These are phyloP conservation scores for Trichogramma pretiosum DNA, from an alignment of 1,140 invertebrate species.

Conservation along the genomic window DNA sequence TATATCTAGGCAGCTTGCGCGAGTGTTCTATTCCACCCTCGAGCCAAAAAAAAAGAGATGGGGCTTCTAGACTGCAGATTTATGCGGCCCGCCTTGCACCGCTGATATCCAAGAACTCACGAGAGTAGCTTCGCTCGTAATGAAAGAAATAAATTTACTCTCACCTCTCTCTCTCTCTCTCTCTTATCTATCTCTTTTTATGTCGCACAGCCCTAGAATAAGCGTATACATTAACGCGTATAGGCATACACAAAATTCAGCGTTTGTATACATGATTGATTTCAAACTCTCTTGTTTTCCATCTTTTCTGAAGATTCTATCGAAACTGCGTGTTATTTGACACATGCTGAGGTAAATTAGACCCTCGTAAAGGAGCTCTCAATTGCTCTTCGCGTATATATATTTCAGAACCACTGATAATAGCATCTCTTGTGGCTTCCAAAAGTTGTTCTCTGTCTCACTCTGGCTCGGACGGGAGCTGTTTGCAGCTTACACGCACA, in stretches of 20 bases:
- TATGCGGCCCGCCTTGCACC: conserved; percentile 43
- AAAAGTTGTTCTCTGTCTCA: too few species aligned
- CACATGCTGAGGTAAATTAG: conserved; percentile 19
- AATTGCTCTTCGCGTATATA: conserved; percentile 12
- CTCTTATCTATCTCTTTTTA: not conserved
- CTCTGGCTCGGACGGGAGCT: too few species aligned
- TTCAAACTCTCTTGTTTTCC: too few species aligned
- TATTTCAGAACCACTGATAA: too few species aligned
- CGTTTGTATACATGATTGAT: too few species aligned
- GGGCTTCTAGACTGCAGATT: conserved; percentile 40
- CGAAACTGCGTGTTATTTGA: conserved; percentile 12
- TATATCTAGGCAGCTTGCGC: conserved; percentile 17
- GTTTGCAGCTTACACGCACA: too few species aligned
- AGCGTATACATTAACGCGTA: too few species aligned
- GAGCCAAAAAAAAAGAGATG: conserved; percentile 1
- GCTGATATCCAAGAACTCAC: conserved; percentile 47
- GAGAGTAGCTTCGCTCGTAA: conserved; percentile 43
- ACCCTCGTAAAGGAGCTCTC: conserved; percentile 19
- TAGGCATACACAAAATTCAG: too few species aligned
- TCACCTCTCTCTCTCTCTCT: not conserved
- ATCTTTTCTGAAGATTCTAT: too few species aligned
- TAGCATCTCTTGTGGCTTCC: too few species aligned
- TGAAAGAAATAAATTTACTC: conserved; percentile 50
- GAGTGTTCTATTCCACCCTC: conserved; percentile 23
- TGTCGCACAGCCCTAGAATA: too few species aligned